Evolutionary conservation across 2,113 vertebrate genomes (phyloP).

Genomic region (Lepus timidus): DNA sequence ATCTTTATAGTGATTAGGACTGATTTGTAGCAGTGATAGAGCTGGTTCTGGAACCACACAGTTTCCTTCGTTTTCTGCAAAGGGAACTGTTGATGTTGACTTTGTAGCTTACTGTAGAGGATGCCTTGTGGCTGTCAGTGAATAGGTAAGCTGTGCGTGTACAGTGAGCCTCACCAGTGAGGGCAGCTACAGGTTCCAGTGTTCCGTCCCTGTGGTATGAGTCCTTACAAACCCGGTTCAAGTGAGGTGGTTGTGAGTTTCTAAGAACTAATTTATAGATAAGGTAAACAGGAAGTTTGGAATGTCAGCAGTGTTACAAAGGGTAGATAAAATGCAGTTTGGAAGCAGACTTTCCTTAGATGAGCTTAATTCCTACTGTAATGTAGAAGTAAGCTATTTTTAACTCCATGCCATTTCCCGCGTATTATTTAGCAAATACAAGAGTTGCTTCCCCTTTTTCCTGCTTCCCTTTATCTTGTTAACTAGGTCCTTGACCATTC

Average conservation of each 20-base stretch:
- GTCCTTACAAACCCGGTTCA: neutral
- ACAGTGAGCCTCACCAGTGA: neutral
- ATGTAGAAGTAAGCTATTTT: neutral
- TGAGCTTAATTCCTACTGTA: slow-evolving; percentile 22
- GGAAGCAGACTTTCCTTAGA: neutral
- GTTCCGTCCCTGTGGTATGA: neutral
- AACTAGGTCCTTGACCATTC: neutral
- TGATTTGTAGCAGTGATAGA: neutral
- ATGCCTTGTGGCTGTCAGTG: neutral
- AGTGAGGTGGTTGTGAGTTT: slow-evolving; percentile 7
- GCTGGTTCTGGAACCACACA: neutral
- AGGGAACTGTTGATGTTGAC: slow-evolving; percentile 17
- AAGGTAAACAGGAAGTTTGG: slow-evolving; percentile 11
- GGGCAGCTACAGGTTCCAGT: neutral
- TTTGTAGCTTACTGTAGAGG: slow-evolving; percentile 37
- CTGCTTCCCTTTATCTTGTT: slow-evolving; percentile 32
- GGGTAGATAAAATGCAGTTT: neutral
- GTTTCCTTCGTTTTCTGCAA: slow-evolving; percentile 18
- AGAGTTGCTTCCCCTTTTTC: neutral
- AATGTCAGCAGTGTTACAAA: slow-evolving; percentile 18
- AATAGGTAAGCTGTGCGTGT: neutral
- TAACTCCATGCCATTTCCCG: neutral
- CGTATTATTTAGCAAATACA: neutral
- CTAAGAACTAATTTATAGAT: slow-evolving; percentile 44
- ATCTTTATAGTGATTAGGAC: neutral